Base-by-base conservation (phyloP, 2,113 vertebrate species). In the Pelobates fuscus region DNA sequence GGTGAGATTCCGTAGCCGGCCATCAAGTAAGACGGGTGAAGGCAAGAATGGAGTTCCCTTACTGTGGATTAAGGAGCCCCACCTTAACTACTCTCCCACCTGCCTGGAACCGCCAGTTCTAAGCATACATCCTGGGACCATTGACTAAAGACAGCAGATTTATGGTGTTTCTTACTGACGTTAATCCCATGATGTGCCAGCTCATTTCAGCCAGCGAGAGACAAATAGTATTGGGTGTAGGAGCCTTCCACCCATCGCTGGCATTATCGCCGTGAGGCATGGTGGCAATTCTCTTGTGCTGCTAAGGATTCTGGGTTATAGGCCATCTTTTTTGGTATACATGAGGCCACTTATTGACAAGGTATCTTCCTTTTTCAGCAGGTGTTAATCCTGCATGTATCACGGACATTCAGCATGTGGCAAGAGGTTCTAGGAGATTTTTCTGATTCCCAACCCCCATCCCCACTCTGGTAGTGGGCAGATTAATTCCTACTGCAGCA, bases 1-100 rank as follows among this genome's bases (percentile, higher is more conserved):
- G n/a, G 94, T 98, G 70, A 94, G 96, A 79, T 98, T 94, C 91
- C 96, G 94, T 89, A 92, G 93, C 81, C 93, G 96, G 46, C 91
- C 86, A 86, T 91, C 92, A 85, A 92, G 88, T 91, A 97, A 96
- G 86, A 96, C 93, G 82, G 95, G 96, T 0, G 97, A 99, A 1
- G 96, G 95, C 80, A 99, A 98, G 86, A 99, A 99, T 0, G 97
- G 97, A n/a, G 97, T 95, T 24, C 97, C 97, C 26, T 86, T 99
- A 67, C 81, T 99, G 77, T 99, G 97, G 97, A 99, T 99, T 88
- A 99, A 99, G 84, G 97, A 98, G 46, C 97, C 96, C 0, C 96
- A 98, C 84, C 93, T 99, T 81, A 99, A 96, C 87, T 99, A 99
- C 82, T 99, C 97, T 1, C 96, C 96, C 14, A 98, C 97, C 54